Base-by-base conservation (phyloP, 1,140 invertebrate species). In the Delia radicum region DNA sequence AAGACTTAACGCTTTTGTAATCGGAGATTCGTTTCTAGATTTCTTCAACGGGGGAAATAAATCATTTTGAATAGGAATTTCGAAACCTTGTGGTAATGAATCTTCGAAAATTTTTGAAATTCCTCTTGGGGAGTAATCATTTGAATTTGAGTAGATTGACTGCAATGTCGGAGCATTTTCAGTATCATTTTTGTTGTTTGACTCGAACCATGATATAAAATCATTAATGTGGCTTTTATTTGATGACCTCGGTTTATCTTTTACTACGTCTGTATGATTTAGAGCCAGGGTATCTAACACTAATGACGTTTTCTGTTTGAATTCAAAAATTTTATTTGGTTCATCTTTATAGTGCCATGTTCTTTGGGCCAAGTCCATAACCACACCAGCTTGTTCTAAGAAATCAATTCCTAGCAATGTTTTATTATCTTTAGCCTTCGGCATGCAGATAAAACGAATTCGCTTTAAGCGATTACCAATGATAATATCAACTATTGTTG, bases 361-460 rank as follows among this genome's bases (percentile, higher is more conserved):
- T n/a, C n/a, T n/a, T n/a, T 76, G 72, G 15, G 73, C 73, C 24
- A 74, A 21, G 63, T 74, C 48, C 37, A 77, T 27, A 15, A 77
- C 73, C 15, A 77, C 21, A 6, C 27, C 73, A 21, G 31, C 28
- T 74, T 77, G 76, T 71, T 77, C 73, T 13, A 77, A 26, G 26
- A 77, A 77, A 71, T 77, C 63, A 7, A 74, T 74, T 13, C 72
- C 73, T 55, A 77, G n/a, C 42, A 77, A 72, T 8, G 76, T 74
- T 15, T 73, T 62, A 33, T 77, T 77, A n/a, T 29, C 27, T 61
- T 74, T 61, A 28, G 76, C 65, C 8, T 27, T 61, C 21, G 76
- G 46, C 24, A 74, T 31, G 29, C 42, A 73, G 37, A 77, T 74
- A 33, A 77, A 77, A n/a, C 73, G 72, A 33, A 77, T 74, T 77